These are phyloP conservation scores for Drosophila suboccidentalis DNA, from an alignment of 2,888 invertebrate species.

Conservation along the genomic window DNA sequence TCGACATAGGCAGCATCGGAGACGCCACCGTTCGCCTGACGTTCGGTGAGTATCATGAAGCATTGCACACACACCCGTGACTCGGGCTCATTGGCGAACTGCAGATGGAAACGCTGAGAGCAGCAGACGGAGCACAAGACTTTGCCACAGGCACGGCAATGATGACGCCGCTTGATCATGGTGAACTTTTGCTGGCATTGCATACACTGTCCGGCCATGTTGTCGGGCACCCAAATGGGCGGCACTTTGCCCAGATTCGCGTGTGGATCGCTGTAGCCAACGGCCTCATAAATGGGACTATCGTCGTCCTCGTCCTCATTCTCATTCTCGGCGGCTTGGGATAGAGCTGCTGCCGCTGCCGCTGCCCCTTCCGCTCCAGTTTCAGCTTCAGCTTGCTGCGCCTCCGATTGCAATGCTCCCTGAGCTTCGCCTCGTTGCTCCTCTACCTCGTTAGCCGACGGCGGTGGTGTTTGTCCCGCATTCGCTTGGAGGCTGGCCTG, in stretches of 20 bases:
- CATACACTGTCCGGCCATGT: constrained; percentile 93
- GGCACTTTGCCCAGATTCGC: constrained; percentile 90
- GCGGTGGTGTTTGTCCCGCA: constrained; percentile 84
- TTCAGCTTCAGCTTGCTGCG: constrained; percentile 11
- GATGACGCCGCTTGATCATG: constrained; percentile 93
- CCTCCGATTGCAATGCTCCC: constrained; percentile 12
- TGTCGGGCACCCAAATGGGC: constrained; percentile 95
- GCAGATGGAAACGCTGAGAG: constrained; percentile 89
- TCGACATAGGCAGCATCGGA: constrained; percentile 9
- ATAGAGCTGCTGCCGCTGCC: constrained; percentile 2
- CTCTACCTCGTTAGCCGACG: constrained; percentile 28
- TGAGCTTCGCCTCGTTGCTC: background rate
- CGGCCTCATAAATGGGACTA: constrained; percentile 76
- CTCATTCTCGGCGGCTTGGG: background rate
- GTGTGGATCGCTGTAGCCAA: constrained; percentile 82
- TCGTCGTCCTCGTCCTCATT: constrained; percentile 56
- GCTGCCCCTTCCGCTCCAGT: background rate
- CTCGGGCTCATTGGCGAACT: constrained; percentile 91
- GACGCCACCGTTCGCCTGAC: constrained; percentile 64
- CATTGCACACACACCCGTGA: constrained; percentile 92
- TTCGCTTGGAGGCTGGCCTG: constrained; percentile 64
- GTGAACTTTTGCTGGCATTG: constrained; percentile 93
- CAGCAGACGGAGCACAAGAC: constrained; percentile 93
- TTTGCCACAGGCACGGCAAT: constrained; percentile 94
- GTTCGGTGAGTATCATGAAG: constrained; percentile 87